Evolutionary conservation across 1,140 invertebrate genomes (phyloP).

Genomic region (Pinna nobilis): DNA sequence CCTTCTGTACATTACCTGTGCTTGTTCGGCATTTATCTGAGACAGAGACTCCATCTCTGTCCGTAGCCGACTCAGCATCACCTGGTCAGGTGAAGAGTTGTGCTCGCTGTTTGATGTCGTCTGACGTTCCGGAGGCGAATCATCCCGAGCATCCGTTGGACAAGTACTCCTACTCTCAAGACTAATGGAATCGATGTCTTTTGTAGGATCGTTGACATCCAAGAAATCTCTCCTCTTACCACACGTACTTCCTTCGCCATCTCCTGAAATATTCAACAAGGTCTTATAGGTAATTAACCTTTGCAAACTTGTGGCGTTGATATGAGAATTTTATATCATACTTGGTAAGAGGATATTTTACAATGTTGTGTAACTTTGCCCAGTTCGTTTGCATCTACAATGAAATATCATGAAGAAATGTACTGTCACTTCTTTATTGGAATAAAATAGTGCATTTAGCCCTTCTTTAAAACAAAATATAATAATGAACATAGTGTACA

Average conservation of each 20-base stretch:
- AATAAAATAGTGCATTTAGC: too few species aligned
- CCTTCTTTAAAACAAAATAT: too few species aligned
- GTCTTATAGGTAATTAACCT: too few species aligned
- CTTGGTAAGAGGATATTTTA: too few species aligned
- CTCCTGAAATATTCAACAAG: conserved; percentile 6
- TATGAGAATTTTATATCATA: too few species aligned
- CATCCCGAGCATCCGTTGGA: conserved; percentile 5
- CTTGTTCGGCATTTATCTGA: conserved; percentile 38
- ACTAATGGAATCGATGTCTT: conserved; percentile 16
- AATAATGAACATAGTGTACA: too few species aligned
- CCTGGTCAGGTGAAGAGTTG: conserved; percentile 23
- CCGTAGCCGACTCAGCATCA: conserved; percentile 26
- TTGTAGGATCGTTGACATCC: neutral
- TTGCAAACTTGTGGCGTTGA: too few species aligned
- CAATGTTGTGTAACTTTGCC: too few species aligned
- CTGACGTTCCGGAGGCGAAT: neutral
- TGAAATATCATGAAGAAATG: too few species aligned
- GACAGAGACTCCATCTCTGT: conserved; percentile 43
- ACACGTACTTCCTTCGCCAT: conserved; percentile 33
- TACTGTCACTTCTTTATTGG: too few species aligned
- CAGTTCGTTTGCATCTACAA: too few species aligned
- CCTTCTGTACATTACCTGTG: conserved; percentile 32
- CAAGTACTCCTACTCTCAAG: conserved; percentile 13
- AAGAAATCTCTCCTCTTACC: neutral
- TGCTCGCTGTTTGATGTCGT: neutral